Conservation (phyloP, 1,140 invertebrate species). For the Chionoecetes opilio region DNA sequence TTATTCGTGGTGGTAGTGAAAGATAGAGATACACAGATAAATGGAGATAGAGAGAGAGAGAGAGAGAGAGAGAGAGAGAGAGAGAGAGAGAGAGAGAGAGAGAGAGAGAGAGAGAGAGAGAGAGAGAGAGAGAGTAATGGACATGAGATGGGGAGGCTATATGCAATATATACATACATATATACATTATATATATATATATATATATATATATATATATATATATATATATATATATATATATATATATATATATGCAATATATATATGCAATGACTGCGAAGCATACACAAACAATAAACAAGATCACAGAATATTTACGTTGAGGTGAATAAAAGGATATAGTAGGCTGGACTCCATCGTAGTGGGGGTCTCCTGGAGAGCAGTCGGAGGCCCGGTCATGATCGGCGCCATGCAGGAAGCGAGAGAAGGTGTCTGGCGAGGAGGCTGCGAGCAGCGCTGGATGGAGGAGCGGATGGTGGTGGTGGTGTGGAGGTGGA, state of each 20-base stretch:
- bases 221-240: conserved; percentile 32
- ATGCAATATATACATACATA: conserved; percentile 11
- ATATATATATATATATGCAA: background rate
- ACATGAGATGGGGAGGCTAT: conserved; percentile 13
- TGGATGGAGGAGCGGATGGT: conserved; percentile 85
- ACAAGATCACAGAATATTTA: conserved; percentile 73
- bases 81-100: conserved; percentile 10
- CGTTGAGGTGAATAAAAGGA: conserved; percentile 89
- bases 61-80: conserved; percentile 53
- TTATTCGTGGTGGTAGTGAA: background rate
- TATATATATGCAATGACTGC: conserved; percentile 36
- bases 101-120: conserved; percentile 40
- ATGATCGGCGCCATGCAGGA: conserved; percentile 87
- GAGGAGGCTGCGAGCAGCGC: conserved; percentile 87
- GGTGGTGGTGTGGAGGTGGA: conserved; percentile 79
- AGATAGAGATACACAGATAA: background rate
- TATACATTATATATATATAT: background rate
- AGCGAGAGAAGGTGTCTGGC: conserved; percentile 90
- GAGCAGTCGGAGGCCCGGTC: conserved; percentile 94
- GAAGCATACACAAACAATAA: conserved; percentile 65
- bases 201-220: conserved; percentile 32
- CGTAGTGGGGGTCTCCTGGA: conserved; percentile 93
- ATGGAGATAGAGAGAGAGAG: conserved; percentile 39
- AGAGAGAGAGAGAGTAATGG: background rate
- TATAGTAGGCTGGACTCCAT: conserved; percentile 96